Conservation (phyloP, 2,888 invertebrate genomes). For the Polydrusus tereticollis region DNA sequence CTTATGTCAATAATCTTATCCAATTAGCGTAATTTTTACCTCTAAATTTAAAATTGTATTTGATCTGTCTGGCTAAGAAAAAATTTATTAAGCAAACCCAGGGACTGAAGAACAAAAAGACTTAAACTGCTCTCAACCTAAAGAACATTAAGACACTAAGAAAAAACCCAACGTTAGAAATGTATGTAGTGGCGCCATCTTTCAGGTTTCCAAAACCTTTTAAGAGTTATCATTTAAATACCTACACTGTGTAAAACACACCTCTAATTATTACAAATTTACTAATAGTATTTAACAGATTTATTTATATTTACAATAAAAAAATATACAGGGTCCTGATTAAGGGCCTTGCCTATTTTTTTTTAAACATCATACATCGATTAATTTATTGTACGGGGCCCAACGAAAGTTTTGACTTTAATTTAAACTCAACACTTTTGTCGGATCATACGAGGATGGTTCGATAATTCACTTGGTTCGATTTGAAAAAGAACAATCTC, state of each 20-base stretch:
- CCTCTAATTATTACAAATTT: conserved; percentile 39
- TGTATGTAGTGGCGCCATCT: conserved; percentile 67
- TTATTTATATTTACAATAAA: conserved; percentile 32
- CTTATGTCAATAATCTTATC: conserved; percentile 6
- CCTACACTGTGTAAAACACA: conserved; percentile 39
- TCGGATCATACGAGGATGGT: background rate
- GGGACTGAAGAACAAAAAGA: conserved; percentile 44
- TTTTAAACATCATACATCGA: background rate
- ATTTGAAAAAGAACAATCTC: too few species aligned
- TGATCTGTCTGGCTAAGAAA: background rate
- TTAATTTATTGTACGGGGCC: background rate
- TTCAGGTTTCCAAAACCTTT: conserved; percentile 39
- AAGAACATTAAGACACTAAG: conserved; percentile 22
- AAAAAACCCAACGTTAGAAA: conserved; percentile 62
- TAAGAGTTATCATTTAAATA: conserved; percentile 28
- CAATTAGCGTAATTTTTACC: background rate
- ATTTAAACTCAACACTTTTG: background rate
- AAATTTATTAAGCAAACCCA: background rate
- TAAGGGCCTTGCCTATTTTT: conserved; percentile 22
- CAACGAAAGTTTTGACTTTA: background rate
- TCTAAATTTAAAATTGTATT: background rate
- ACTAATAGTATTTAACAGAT: conserved; percentile 41
- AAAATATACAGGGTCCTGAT: conserved; percentile 15
- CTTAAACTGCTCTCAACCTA: conserved; percentile 21
- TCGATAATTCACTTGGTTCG: too few species aligned